Base-by-base conservation (phyloP, 2,888 invertebrate species). In the Artemia sp. region DNA sequence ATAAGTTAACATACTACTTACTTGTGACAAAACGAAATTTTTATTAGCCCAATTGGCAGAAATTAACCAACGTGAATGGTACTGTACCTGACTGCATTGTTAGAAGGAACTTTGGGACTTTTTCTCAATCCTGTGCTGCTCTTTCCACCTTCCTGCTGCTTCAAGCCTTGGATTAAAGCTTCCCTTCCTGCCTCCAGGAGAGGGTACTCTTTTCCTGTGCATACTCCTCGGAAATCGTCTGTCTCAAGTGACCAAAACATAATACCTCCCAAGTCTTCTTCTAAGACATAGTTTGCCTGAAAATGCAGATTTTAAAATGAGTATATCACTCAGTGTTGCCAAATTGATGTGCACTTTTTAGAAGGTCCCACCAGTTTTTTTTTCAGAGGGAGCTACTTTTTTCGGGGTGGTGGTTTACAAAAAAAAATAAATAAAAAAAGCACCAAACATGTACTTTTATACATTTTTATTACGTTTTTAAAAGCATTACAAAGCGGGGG, bases 161-260 rank as follows among this genome's bases (percentile, higher is more conserved):
- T 52, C 6, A 52, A n/a, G n/a, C 52, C 52, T 50, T 68, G 51
- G 53, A 86, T 78, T 74, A 91, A 83, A 0, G 89, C 84, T 76
- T 89, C 89, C 77, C 92, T 92, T 51, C 89, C 92, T 0, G 92
- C 90, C 77, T 92, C 92, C 73, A 93, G 92, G 68, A 94, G 81
- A 0, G 93, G 93, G 80, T 92, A 93, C 0, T 91, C 88, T 76
- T 87, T 86, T 51, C 85, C 87, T 73, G 88, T 88, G 76, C 93
- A 93, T 52, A 83, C 84, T n/a, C 93, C 93, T 67, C 92, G 84
- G 82, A 93, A 94, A 77, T 94, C 93, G 73, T 94, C 93, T 77
- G 92, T 93, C 79, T 93, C 93, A 74, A 94, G 88, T 0, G 92
- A 89, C 90, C 90, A 91, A 79, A 90, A 90, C 90, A 90, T 90